Percentiles rank a stretch among this genome's conserved stretches.
Evolutionary conservation across 2,113 vertebrate genomes (phyloP).

Genomic region (Cavia aperea): DNA sequence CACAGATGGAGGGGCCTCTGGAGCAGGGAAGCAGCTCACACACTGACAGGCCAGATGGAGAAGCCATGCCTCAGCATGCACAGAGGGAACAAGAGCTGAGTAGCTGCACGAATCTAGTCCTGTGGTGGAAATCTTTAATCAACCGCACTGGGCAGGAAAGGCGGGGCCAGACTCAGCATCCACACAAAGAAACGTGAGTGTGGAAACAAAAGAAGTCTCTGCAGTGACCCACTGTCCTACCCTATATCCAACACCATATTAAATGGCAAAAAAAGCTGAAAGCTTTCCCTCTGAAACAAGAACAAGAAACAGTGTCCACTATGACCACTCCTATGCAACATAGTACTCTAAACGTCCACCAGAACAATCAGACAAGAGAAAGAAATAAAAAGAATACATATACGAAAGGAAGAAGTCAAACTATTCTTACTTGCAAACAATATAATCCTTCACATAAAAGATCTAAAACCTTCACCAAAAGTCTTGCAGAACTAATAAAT

Average conservation of each 20-base stretch:
- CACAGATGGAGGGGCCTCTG: background rate
- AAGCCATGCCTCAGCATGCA: background rate
- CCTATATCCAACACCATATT: background rate
- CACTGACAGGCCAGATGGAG: background rate
- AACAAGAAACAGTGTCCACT: background rate
- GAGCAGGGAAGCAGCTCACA: background rate
- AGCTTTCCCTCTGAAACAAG: background rate
- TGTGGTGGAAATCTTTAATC: background rate
- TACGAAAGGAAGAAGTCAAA: background rate
- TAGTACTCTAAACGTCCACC: background rate
- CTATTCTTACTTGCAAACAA: background rate
- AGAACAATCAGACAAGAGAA: background rate
- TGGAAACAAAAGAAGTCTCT: background rate
- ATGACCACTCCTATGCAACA: background rate
- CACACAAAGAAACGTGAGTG: background rate
- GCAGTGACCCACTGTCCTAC: background rate
- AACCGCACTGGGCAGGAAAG: background rate
- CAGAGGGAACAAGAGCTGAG: background rate
- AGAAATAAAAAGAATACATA: background rate
- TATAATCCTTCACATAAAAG: background rate
- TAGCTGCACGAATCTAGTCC: background rate
- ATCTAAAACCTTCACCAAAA: background rate
- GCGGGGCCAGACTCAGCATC: background rate
- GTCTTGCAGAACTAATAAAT: background rate
- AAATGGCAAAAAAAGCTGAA: background rate